Evolutionary conservation across 2,113 vertebrate species (phyloP), one percentile per base, ranked within the genome.

Genomic region (Alexandromys fortis): DNA sequence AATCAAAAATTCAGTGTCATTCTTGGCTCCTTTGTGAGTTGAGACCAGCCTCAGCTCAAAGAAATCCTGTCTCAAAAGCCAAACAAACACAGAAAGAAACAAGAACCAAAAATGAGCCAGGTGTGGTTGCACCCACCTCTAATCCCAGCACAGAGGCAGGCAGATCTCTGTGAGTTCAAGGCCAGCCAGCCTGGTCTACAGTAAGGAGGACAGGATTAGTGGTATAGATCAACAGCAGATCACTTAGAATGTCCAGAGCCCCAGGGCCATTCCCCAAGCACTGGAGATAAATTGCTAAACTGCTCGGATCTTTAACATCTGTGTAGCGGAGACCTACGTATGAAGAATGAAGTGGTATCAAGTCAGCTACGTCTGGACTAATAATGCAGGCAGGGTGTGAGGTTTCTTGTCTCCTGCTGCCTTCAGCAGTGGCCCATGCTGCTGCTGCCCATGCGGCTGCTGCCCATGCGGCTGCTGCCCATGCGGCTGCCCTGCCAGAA

Each of bases 401-500:
- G 61, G 9, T n/a, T 38, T 22, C 3, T 22, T 58, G 2, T 45
- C 55, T 58, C 19, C 38, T 17, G 11, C 16, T 3, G 4, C 33
- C 7, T 38, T 14, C 13, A 58, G 55, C 55, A 58, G 55, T 17
- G 1, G 55, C 55, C 55, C 17, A 19, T 19, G 55, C 16, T 19
- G 55, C 1, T 58, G 55, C 55, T 45, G 26, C 72, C 49, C 47
- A 1, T 7, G 16, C 35, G 0, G 0, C 38, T n/a, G 3, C n/a
- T n/a, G 55, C 55, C 55, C 17, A 19, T 19, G 55, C 16, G 6
- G 55, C 1, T 58, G 55, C 55, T 45, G 26, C 72, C 49, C 47
- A 1, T 7, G 16, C 35, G 0, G 0, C 38, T n/a, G 3, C n/a
- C 1, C 22, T 65, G 2, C 0, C 0, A 7, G 58, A 38, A 28